These are phyloP conservation scores for Synergus japonicus DNA, from an alignment of 2,888 invertebrate genomes.

Conservation along the genomic window DNA sequence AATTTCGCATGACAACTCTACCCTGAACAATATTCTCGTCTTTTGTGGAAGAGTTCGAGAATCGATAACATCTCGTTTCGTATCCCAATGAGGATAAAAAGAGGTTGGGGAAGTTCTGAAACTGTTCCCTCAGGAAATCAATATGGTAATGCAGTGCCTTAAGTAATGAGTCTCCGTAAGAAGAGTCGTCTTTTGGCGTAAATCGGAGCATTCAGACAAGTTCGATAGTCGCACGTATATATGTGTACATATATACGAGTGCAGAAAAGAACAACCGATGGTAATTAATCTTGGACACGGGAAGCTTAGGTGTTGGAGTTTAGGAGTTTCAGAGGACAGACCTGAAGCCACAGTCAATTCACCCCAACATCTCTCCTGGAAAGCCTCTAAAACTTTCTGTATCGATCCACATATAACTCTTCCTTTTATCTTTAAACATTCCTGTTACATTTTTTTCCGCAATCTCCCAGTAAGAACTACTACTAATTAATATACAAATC, in stretches of 20 bases:
- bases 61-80: conserved; percentile 42
- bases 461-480: neutral
- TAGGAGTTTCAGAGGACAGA: conserved; percentile 46
- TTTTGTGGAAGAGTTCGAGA: conserved; percentile 21
- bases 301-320: conserved; percentile 59
- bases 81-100: conserved; percentile 44
- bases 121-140: conserved; percentile 69
- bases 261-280: conserved; percentile 46
- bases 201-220: conserved; percentile 49
- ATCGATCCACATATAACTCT: conserved; percentile 1
- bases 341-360: conserved; percentile 56
- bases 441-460: neutral
- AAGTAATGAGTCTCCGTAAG: conserved; percentile 68
- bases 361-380: conserved; percentile 47
- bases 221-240: conserved; percentile 45
- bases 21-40: conserved; percentile 38
- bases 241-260: neutral
- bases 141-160: conserved; percentile 70
- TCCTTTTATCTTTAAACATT: neutral
- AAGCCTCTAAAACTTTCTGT: conserved; percentile 4
- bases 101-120: conserved; percentile 58
- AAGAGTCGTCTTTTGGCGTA: conserved; percentile 57
- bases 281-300: conserved; percentile 66
- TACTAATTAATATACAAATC: no score
- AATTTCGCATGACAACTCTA: conserved; percentile 11